Evolutionary conservation across 2,113 vertebrate genomes (phyloP), one percentile per base, ranked within the genome.

Genomic region (Pollimyrus isidori): DNA sequence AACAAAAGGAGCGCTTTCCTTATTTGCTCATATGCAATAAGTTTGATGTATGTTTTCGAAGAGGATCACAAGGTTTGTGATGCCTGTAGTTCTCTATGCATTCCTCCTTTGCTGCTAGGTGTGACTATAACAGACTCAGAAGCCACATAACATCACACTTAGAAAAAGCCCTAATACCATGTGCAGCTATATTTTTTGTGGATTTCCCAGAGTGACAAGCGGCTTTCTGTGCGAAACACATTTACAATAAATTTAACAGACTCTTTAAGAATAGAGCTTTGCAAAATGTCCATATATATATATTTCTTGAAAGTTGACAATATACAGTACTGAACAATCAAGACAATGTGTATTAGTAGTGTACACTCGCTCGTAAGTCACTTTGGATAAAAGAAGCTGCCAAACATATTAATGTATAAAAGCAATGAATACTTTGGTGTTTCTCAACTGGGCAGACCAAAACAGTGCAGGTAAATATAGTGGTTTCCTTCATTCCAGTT

Each of bases 161-260:
- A 42, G 88, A 87, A 89, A 30, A 89, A 69, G 90, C 50, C 86
- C 88, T 88, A 86, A 90, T 76, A 86, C 88, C 48, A 89, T 89
- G 58, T 87, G 89, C 69, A 90, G 56, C 83, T 88, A 82, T 88
- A 73, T 87, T 88, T 73, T 87, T 65, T 56, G 83, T 76, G 62
- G 88, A 91, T 91, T 89, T 89, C 88, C 88, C 82, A 86, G 87
- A 86, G 35, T 89, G n/a, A 88, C 65, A 86, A 56, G 49, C 39
- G 58, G 49, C 73, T 90, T 84, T 85, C 87, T 86, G 62, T 69
- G 89, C 90, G 88, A 42, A 90, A 90, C 89, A 90, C 45, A 88
- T 62, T 82, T 90, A 90, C 26, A 88, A 48, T 86, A 80, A 88
- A 46, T 83, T 88, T 62, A 69, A 56, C 45, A 84, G 49, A 69